These are phyloP conservation scores for Stylophora pistillata DNA, from an alignment of 64 coral and sea anemone genomes.

Conservation along the genomic window DNA sequence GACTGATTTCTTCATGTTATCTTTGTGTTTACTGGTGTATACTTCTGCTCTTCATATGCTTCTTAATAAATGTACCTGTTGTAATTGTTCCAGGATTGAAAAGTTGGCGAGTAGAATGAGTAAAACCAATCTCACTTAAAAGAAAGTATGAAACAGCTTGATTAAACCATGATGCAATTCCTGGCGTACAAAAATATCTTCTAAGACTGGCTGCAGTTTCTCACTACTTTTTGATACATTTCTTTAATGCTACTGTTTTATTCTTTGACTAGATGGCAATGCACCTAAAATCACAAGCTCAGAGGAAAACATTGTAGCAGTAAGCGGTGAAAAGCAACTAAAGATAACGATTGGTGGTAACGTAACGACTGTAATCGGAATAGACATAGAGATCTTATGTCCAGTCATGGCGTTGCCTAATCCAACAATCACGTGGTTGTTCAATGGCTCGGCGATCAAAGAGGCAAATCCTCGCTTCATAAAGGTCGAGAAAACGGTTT, in stretches of 20 bases:
- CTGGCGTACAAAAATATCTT: no score
- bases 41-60: no score
- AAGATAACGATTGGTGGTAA: conserved; percentile 66
- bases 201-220: neutral
- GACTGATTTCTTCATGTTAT: no score
- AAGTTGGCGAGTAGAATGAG: no score
- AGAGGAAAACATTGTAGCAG: conserved; percentile 44
- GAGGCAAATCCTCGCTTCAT: conserved; percentile 13
- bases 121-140: no score
- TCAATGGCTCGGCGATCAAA: conserved; percentile 23
- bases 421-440: conserved; percentile 61
- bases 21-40: no score
- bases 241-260: neutral
- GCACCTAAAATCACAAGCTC: conserved; percentile 55
- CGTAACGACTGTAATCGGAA: conserved; percentile 77
- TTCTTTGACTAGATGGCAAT: conserved; percentile 32
- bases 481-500: conserved; percentile 24
- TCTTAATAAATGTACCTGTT: no score
- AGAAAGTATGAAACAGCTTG: no score
- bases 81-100: no score
- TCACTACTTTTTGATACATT: no score
- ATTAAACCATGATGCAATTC: no score
- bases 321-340: conserved; percentile 73
- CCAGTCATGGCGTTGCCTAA: conserved; percentile 56
- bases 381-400: conserved; percentile 47